phyloP scores from a whole-genome alignment of 2,113 vertebrate genomes.

The Mionectes macconnelli region DNA sequence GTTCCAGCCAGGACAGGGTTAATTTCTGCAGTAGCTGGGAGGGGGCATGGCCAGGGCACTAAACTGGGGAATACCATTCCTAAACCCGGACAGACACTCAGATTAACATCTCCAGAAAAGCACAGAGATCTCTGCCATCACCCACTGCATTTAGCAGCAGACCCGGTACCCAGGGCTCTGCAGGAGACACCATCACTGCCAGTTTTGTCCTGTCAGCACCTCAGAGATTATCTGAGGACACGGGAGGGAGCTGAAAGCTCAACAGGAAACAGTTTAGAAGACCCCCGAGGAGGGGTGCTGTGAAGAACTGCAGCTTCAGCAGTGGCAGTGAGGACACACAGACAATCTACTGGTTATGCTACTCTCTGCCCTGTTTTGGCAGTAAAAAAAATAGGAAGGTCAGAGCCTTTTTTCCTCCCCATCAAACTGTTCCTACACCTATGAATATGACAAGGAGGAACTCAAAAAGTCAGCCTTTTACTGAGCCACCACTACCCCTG shows the following conservation, averaged over 20 bases:
- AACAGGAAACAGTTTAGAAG: not conserved
- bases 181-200: not conserved
- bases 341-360: not conserved
- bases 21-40: not conserved
- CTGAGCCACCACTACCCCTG: not conserved
- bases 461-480: not conserved
- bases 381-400: not conserved
- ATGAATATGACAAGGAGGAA: not conserved
- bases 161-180: not conserved
- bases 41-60: not conserved
- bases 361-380: not conserved
- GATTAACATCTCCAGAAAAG: not conserved
- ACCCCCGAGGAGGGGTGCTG: not conserved
- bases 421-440: not conserved
- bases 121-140: not conserved
- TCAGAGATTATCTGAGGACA: slow-evolving; percentile 18
- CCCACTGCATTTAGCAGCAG: not conserved
- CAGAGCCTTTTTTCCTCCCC: not conserved
- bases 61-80: not conserved
- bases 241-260: not conserved
- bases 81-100: not conserved
- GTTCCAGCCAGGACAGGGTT: not conserved
- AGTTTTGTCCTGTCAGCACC: slow-evolving; percentile 11
- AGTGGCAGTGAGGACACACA: not conserved
- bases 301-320: not conserved